These are phyloP conservation scores for Ectemnius continuus DNA, from an alignment of 2,888 invertebrate genomes.

Conservation along the genomic window DNA sequence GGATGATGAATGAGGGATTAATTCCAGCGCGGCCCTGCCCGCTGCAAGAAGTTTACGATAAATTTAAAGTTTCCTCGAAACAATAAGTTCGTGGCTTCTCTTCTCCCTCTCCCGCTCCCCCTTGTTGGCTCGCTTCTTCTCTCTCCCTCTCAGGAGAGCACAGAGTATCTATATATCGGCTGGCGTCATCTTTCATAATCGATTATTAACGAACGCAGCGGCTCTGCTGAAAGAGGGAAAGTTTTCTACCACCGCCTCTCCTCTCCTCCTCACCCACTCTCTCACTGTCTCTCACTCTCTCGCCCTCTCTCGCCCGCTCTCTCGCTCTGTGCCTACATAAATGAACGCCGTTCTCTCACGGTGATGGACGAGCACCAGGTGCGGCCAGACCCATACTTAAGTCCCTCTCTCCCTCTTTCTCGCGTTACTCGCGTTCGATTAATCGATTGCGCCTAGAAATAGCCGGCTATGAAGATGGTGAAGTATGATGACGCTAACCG, in stretches of 20 bases:
- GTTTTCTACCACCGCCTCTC: constrained; percentile 42
- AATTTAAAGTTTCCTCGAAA: constrained; percentile 72
- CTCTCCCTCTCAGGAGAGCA: constrained; percentile 13
- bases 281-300: not conserved
- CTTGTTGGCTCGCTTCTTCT: too few species aligned
- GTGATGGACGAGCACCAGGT: constrained; percentile 68
- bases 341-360: constrained; percentile 51
- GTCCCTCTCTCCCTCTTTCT: constrained; percentile 38
- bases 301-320: constrained; percentile 6
- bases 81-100: constrained; percentile 62
- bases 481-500: constrained; percentile 49
- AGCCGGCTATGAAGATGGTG: constrained; percentile 50
- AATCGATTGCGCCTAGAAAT: constrained; percentile 64
- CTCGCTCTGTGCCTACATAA: constrained; percentile 52
- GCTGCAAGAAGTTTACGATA: constrained; percentile 66
- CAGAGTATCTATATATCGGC: constrained; percentile 61
- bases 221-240: constrained; percentile 54
- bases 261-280: too few species aligned
- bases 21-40: constrained; percentile 58
- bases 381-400: constrained; percentile 62
- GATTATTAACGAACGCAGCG: constrained; percentile 71
- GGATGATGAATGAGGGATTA: constrained; percentile 73
- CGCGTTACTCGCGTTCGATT: constrained; percentile 59
- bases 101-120: too few species aligned
- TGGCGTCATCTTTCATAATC: constrained; percentile 72